These are phyloP conservation scores for Pleuronectes platessa DNA, from an alignment of 2,113 vertebrate genomes.

Conservation along the genomic window DNA sequence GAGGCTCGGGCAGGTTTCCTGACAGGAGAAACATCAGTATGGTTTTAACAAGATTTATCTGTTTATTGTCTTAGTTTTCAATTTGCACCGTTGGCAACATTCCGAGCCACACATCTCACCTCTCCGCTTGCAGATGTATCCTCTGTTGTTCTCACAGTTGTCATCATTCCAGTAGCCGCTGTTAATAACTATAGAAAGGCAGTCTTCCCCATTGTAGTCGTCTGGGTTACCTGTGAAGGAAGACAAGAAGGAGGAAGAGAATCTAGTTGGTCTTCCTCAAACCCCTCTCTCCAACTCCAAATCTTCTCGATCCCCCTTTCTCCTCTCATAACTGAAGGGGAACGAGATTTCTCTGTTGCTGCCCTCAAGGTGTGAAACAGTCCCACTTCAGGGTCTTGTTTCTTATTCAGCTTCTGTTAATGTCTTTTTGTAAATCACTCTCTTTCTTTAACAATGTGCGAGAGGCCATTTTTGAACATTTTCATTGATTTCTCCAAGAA, in stretches of 20 bases:
- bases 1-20: conserved; percentile 79
- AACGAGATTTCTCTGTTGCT: too few species aligned
- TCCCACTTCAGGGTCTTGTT: too few species aligned
- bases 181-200: conserved; percentile 79
- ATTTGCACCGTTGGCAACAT: not conserved
- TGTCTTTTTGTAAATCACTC: too few species aligned
- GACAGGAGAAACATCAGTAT: conserved; percentile 22
- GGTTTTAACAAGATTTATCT: not conserved
- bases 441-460: too few species aligned
- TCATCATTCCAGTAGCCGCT: conserved; percentile 83
- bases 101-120: conserved; percentile 57
- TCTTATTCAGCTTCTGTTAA: too few species aligned
- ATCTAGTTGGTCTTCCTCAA: not conserved
- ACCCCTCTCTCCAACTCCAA: too few species aligned
- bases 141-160: conserved; percentile 77
- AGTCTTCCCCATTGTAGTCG: conserved; percentile 79
- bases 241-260: not conserved
- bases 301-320: too few species aligned
- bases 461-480: too few species aligned
- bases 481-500: too few species aligned
- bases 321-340: too few species aligned
- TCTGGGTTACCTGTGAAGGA: conserved; percentile 79
- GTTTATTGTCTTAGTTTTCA: not conserved
- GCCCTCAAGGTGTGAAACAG: too few species aligned
- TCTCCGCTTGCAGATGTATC: conserved; percentile 82